Evolutionary conservation across 2,113 vertebrate species (phyloP).

Genomic region (Suncus etruscus): DNA sequence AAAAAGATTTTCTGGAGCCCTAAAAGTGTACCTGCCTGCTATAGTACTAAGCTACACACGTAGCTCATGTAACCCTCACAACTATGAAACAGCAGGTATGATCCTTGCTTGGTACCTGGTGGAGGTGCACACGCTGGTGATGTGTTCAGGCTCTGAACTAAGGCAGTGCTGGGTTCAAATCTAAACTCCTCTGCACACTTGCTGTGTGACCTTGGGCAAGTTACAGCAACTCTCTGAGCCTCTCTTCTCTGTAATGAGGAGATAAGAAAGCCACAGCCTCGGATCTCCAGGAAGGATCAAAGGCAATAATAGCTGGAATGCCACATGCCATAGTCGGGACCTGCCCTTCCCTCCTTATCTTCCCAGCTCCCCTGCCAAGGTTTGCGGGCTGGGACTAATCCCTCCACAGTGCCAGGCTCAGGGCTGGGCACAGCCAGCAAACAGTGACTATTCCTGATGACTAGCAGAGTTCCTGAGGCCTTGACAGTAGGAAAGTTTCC

Average conservation of each 20-base stretch:
- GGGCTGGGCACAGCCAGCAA: constrained; percentile 68
- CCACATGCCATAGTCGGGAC: not conserved
- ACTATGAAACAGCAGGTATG: not conserved
- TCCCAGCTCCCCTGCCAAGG: constrained; percentile 63
- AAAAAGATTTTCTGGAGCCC: not conserved
- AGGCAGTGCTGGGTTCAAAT: constrained; percentile 35
- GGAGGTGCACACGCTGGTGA: not conserved
- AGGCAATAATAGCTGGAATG: constrained; percentile 61
- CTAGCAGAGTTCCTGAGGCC: constrained; percentile 57
- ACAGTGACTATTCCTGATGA: constrained; percentile 57
- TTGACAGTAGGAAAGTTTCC: not conserved
- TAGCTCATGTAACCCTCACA: constrained; percentile 35
- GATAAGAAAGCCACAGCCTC: constrained; percentile 60
- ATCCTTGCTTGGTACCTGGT: constrained; percentile 6
- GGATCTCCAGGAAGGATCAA: constrained; percentile 54
- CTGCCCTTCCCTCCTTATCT: constrained; percentile 77
- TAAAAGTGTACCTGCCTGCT: not conserved
- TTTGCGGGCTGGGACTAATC: constrained; percentile 74
- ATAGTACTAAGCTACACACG: not conserved
- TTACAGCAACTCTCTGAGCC: constrained; percentile 64
- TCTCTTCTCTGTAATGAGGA: constrained; percentile 47
- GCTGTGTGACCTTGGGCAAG: constrained; percentile 67
- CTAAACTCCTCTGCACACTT: constrained; percentile 4
- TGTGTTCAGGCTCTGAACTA: not conserved
- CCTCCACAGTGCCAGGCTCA: constrained; percentile 67